Evolutionary conservation across 2,797 vertebrate genomes (phyloP), one percentile per base, ranked within the genome.

Genomic region (Microctenopoma steveboyesi): DNA sequence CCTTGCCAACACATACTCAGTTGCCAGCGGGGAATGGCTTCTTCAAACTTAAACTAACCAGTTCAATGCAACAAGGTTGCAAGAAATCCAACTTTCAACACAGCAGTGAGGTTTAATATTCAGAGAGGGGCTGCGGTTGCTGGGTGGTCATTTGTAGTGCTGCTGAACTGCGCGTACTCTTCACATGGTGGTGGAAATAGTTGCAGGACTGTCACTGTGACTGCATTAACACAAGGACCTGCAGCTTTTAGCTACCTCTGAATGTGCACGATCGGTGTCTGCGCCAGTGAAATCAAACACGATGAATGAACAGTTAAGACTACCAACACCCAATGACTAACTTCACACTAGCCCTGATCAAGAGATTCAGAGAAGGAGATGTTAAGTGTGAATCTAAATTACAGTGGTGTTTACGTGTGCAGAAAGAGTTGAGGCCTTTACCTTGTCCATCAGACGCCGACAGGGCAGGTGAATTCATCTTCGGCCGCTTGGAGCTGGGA

Each of bases 381-480:
- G 45, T 27, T 11, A 0, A 0, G 9, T 51, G 5, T 2, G 43
- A n/a, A 42, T 40, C 3, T 52, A 18, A 1, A 1, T 39, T 6
- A 55, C 1, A 1, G 15, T 16, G 3, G 51, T 70, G 82, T 76
- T 80, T 60, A 58, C 53, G 69, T 60, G 50, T 74, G 69, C 42
- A 63, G 61, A 7, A 39, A 18, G 54, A 37, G 28, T 49, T 10
- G 64, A 79, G 91, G 90, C 89, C 87, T 94, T 95, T 95, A 99
- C 97, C 97, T 97, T 96, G 94, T 92, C 94, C 95, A 91, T 98
- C 97, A 79, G 94, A 95, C 92, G 95, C 93, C 73, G 96, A 94
- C 91, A 96, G 94, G 83, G 95, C 95, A 91, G 97, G 96, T 92
- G 97, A 97, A 93, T 95, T 96, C 91, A 99, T 95, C 91, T 98